These are phyloP conservation scores for Semnornis frantzii DNA, from an alignment of 2,113 vertebrate species.

Conservation along the genomic window DNA sequence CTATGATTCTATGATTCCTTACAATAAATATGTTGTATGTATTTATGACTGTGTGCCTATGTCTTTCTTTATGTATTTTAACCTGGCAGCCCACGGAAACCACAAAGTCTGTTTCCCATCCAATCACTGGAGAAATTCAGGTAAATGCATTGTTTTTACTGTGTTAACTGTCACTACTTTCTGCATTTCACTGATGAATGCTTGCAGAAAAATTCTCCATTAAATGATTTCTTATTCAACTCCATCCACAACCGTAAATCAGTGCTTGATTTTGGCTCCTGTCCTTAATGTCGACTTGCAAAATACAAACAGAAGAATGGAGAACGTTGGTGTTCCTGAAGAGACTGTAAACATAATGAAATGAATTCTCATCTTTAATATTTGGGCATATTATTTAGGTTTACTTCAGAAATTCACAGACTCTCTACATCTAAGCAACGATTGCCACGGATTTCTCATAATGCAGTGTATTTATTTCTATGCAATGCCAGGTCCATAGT, in stretches of 20 bases:
- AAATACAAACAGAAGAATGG: background rate
- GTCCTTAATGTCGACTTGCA: background rate
- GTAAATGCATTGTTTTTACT: conserved; percentile 59
- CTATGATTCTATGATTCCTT: background rate
- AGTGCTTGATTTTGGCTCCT: background rate
- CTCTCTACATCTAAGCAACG: background rate
- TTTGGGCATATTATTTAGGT: background rate
- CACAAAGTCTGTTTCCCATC: conserved; percentile 83
- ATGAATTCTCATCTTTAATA: background rate
- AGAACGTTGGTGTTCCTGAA: background rate
- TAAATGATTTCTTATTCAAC: background rate
- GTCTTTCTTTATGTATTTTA: conserved; percentile 33
- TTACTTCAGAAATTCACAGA: background rate
- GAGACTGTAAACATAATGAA: background rate
- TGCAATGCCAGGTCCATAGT: background rate
- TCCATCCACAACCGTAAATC: background rate
- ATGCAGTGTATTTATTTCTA: background rate
- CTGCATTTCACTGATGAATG: background rate
- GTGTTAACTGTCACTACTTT: background rate
- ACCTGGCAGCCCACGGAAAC: conserved; percentile 83
- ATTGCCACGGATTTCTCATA: rapidly evolving
- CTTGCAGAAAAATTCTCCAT: background rate
- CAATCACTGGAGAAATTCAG: conserved; percentile 97
- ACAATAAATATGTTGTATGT: background rate
- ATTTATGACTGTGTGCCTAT: background rate